Conservation (phyloP, 2,797 vertebrate genomes). For the Notoglanidium macrostoma region DNA sequence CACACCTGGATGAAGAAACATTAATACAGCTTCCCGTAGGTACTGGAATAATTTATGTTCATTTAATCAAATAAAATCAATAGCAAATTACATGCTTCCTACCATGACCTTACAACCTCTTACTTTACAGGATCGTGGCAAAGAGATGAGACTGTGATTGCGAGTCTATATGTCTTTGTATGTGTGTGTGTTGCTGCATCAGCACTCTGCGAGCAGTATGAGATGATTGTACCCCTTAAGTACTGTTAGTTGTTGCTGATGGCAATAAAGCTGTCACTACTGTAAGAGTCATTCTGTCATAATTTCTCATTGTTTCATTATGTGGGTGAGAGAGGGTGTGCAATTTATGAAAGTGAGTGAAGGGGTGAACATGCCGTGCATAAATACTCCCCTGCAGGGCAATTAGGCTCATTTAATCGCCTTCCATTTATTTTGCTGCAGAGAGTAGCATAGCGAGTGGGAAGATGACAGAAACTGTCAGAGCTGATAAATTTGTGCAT, state of each 20-base stretch:
- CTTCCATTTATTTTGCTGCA: slow-evolving; percentile 10
- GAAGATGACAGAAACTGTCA: slow-evolving; percentile 35
- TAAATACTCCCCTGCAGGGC: slow-evolving; percentile 25
- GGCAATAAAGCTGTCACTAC: slow-evolving; percentile 27
- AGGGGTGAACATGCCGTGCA: slow-evolving; percentile 39
- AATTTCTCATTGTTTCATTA: slow-evolving; percentile 28
- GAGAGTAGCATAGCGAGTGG: slow-evolving; percentile 5
- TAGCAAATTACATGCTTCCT: slow-evolving; percentile 13
- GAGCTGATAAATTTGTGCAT: not conserved
- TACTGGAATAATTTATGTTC: not conserved
- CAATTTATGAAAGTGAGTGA: slow-evolving; percentile 28
- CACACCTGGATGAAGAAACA: not conserved
- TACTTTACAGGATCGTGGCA: not conserved
- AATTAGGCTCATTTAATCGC: slow-evolving; percentile 33
- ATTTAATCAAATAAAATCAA: slow-evolving; percentile 18
- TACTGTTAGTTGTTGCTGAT: slow-evolving; percentile 21
- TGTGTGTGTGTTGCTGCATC: slow-evolving; percentile 9
- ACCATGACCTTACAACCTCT: not conserved
- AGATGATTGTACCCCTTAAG: slow-evolving; percentile 35
- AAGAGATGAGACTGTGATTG: not conserved
- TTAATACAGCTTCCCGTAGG: not conserved
- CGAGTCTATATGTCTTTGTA: not conserved
- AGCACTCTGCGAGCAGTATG: slow-evolving; percentile 14
- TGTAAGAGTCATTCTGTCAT: slow-evolving; percentile 15
- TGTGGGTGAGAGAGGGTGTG: slow-evolving; percentile 23